These are phyloP conservation scores for Gymnocephalus cernua DNA, from an alignment of 2,113 vertebrate species.

Conservation along the genomic window DNA sequence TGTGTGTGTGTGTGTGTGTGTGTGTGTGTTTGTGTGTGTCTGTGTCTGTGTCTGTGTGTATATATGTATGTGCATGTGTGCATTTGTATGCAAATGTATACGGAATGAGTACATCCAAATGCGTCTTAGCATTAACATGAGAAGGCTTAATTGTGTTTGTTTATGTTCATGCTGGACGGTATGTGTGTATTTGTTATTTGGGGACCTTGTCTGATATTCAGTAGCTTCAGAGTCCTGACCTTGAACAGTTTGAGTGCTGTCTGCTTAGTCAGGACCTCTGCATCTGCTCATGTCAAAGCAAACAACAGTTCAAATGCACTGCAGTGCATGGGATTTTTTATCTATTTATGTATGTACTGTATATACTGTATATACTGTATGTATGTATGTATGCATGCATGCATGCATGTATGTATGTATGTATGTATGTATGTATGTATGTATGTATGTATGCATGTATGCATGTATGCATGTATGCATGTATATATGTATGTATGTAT, in stretches of 20 bases:
- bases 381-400: conserved; percentile 5
- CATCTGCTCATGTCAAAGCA: conserved; percentile 54
- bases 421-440: too few species aligned
- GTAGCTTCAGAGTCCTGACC: conserved; percentile 67
- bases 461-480: conserved; percentile 22
- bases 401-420: too few species aligned
- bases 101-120: not conserved
- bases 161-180: not conserved
- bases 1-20: conserved; percentile 4
- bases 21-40: not conserved
- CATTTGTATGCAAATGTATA: not conserved
- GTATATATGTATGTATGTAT: conserved; percentile 20
- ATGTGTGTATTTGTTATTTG: conserved; percentile 36
- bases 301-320: conserved; percentile 45
- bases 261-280: conserved; percentile 77
- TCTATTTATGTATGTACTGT: conserved; percentile 13
- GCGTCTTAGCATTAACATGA: not conserved
- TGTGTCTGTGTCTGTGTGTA: not conserved
- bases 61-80: not conserved
- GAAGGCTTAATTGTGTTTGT: not conserved
- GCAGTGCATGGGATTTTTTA: conserved; percentile 28
- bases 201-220: conserved; percentile 43
- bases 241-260: conserved; percentile 63
- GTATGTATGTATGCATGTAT: conserved; percentile 19
- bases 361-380: too few species aligned